Conservation (phyloP, 2,797 vertebrate species). For the Pteronotus mesoamericanus region DNA sequence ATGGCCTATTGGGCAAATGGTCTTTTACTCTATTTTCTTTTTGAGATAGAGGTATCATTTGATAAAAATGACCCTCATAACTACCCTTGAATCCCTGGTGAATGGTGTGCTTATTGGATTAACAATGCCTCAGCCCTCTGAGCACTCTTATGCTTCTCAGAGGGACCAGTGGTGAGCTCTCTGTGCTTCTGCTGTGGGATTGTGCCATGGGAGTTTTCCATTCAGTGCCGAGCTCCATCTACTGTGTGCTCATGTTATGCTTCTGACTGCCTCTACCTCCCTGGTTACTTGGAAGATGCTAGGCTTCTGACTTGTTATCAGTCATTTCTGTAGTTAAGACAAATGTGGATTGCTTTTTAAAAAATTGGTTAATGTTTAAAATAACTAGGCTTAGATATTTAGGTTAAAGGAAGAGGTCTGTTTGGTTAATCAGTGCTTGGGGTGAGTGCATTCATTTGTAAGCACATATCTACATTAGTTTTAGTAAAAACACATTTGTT, state of each 20-base stretch:
- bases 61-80: neutral
- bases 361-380: neutral
- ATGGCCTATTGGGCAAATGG: neutral
- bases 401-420: neutral
- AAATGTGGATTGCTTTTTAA: neutral
- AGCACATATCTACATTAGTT: constrained; percentile 67
- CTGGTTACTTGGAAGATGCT: neutral
- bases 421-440: constrained; percentile 6
- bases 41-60: neutral
- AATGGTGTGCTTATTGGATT: neutral
- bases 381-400: neutral
- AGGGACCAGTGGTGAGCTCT: accelerated
- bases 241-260: accelerated
- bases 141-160: neutral
- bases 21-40: neutral
- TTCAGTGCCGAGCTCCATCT: neutral
- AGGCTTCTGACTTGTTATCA: neutral
- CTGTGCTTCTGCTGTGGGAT: neutral
- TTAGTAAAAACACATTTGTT: constrained; percentile 71
- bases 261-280: neutral
- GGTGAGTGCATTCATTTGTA: neutral
- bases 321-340: neutral
- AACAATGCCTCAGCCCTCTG: neutral
- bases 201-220: neutral
- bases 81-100: neutral